Conservation (phyloP, 2,113 vertebrate genomes). For the Tragelaphus buxtoni region DNA sequence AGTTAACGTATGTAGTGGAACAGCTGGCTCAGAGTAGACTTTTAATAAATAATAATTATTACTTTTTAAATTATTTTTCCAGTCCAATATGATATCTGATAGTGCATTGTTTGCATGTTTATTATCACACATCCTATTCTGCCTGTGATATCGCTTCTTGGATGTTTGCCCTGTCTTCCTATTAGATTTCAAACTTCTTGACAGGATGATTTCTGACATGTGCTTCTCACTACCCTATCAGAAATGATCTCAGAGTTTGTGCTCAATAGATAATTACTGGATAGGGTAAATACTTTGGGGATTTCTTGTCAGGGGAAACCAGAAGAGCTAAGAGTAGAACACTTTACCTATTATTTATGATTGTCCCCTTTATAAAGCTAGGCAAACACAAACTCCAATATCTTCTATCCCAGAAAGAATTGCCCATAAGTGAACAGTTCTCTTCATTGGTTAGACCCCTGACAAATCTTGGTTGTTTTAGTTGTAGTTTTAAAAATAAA, state of each 20-base stretch:
- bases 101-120: neutral
- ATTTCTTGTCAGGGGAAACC: conserved; percentile 5
- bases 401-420: neutral
- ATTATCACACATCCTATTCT: neutral
- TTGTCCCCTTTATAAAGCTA: neutral
- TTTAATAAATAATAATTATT: neutral
- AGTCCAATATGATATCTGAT: neutral
- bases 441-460: neutral
- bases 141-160: neutral
- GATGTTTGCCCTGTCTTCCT: neutral
- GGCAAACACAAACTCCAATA: neutral
- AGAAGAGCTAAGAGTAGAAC: neutral
- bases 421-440: neutral
- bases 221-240: neutral
- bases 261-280: neutral
- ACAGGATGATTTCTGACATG: neutral
- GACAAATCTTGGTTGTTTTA: neutral
- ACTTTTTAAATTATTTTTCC: neutral
- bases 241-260: neutral
- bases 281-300: neutral
- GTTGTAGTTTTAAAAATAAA: neutral
- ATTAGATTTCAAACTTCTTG: neutral
- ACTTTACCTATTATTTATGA: neutral
- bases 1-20: neutral
- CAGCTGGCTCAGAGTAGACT: neutral